phyloP scores from a whole-genome alignment of 2,888 invertebrate genomes.

The Silvanus unidentatus region DNA sequence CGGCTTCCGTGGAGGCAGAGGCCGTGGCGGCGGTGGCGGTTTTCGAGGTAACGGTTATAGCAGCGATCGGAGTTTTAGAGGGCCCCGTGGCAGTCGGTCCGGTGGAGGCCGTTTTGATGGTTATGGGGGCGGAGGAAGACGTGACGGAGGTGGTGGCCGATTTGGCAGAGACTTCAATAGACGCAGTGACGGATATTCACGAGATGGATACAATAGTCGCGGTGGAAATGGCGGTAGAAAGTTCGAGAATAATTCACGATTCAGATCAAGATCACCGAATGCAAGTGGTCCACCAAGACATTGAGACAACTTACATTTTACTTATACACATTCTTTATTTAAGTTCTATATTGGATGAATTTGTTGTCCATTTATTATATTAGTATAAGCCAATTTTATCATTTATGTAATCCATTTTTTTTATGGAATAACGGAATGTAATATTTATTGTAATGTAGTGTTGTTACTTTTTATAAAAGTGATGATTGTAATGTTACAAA shows the following conservation, averaged over 20 bases:
- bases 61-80: slow-evolving; percentile 38
- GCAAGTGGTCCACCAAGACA: slow-evolving; percentile 25
- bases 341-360: not conserved
- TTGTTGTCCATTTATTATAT: not conserved
- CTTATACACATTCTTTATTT: not conserved
- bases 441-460: slow-evolving; percentile 1
- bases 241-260: slow-evolving; percentile 26
- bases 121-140: slow-evolving; percentile 22
- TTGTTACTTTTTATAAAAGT: slow-evolving; percentile 2
- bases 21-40: slow-evolving; percentile 50
- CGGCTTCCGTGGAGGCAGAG: slow-evolving; percentile 54
- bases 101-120: slow-evolving; percentile 26
- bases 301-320: slow-evolving; percentile 19
- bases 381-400: not conserved
- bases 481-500: not conserved
- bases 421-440: not conserved
- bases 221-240: slow-evolving; percentile 29
- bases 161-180: slow-evolving; percentile 28
- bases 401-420: not conserved
- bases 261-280: slow-evolving; percentile 34
- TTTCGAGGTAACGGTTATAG: slow-evolving; percentile 39
- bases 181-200: slow-evolving; percentile 27
- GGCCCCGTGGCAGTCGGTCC: slow-evolving; percentile 34
- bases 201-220: slow-evolving; percentile 27
- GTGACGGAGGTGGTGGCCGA: slow-evolving; percentile 41